These are phyloP conservation scores for Noctua janthina DNA, from an alignment of 2,888 invertebrate genomes.

Conservation along the genomic window DNA sequence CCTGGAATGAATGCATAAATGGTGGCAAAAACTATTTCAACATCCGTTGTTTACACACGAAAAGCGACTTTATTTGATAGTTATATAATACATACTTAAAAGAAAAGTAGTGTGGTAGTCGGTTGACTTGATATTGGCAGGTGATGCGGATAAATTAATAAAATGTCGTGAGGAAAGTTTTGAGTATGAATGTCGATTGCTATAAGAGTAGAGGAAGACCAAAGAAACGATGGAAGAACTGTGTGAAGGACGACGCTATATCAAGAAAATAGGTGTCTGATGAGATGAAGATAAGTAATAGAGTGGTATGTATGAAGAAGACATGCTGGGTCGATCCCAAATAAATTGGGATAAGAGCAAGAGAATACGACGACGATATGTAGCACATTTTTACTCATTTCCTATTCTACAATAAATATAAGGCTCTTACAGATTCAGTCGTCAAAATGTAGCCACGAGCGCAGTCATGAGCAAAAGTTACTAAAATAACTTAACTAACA, in stretches of 20 bases:
- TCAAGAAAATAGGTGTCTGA: not conserved
- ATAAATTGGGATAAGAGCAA: not conserved
- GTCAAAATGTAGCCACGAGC: not conserved
- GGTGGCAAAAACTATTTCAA: not conserved
- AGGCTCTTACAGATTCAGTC: not conserved
- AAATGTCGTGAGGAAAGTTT: not conserved
- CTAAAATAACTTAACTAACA: constrained; percentile 1
- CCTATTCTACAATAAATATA: not conserved
- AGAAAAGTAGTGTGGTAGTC: not conserved
- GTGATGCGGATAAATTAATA: no score
- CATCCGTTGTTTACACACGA: not conserved
- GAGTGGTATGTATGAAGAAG: no score
- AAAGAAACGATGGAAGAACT: not conserved
- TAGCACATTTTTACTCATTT: no score
- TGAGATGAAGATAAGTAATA: not conserved
- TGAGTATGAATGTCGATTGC: no score
- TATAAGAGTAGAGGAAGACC: not conserved
- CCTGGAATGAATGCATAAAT: no score
- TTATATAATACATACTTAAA: not conserved
- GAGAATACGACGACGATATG: no score
- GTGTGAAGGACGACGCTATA: not conserved
- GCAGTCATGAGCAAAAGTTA: not conserved
- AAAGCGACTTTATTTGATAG: no score
- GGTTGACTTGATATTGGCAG: no score
- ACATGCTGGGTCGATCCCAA: not conserved